These are phyloP conservation scores for Sparus aurata DNA, from an alignment of 2,797 vertebrate genomes.

Conservation along the genomic window DNA sequence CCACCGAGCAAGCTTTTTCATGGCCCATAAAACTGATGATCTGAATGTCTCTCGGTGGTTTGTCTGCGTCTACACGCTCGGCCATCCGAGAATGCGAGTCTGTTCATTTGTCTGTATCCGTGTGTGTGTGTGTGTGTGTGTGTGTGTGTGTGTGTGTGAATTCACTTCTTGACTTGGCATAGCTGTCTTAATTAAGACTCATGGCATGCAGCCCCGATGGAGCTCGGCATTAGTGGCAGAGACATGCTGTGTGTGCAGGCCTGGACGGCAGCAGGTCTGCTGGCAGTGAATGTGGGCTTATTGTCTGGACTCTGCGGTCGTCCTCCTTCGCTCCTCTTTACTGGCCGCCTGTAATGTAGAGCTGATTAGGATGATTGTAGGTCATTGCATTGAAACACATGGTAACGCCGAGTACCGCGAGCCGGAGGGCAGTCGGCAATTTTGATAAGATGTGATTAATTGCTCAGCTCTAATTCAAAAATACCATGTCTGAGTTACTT, in stretches of 20 bases:
- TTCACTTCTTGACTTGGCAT: slow-evolving; percentile 75
- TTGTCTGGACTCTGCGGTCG: slow-evolving; percentile 63
- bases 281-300: slow-evolving; percentile 52
- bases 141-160: background rate
- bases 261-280: slow-evolving; percentile 61
- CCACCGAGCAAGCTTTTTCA: slow-evolving; percentile 65
- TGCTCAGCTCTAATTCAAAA: too few species aligned
- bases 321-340: slow-evolving; percentile 56
- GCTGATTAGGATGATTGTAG: slow-evolving; percentile 63
- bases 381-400: slow-evolving; percentile 30
- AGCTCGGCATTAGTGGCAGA: slow-evolving; percentile 59
- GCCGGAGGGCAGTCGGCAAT: background rate
- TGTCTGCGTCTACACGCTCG: slow-evolving; percentile 34
- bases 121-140: slow-evolving; percentile 9
- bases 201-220: slow-evolving; percentile 68
- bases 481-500: too few species aligned
- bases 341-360: slow-evolving; percentile 48
- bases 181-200: slow-evolving; percentile 75
- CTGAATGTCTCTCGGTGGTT: slow-evolving; percentile 57
- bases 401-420: slow-evolving; percentile 4
- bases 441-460: too few species aligned
- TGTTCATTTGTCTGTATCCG: slow-evolving; percentile 26
- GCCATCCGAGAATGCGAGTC: slow-evolving; percentile 42
- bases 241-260: slow-evolving; percentile 66
- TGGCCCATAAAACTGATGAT: slow-evolving; percentile 72